A percentile compares a stretch with the other conserved stretches of the same genome.
phyloP scores from a whole-genome alignment of 2,888 invertebrate species.

The Xestia xanthographa region DNA sequence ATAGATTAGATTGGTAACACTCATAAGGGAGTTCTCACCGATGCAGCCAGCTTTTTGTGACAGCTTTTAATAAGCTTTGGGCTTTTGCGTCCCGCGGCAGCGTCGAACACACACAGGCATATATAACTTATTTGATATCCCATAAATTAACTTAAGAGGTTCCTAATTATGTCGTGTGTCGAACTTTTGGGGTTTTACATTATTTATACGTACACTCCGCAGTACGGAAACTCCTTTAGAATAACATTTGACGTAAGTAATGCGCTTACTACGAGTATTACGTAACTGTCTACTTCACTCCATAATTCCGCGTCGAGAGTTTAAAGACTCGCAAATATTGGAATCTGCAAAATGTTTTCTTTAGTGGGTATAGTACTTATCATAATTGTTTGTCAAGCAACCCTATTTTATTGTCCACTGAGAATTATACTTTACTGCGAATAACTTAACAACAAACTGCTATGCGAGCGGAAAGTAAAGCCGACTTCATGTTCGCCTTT shows the following conservation, averaged over 20 bases:
- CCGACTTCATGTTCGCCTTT: conserved; percentile 37
- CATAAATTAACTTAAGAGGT: conserved; percentile 70
- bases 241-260: conserved; percentile 58
- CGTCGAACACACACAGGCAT: conserved; percentile 63
- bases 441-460: conserved; percentile 31
- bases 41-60: conserved; percentile 83
- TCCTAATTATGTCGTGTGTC: conserved; percentile 69
- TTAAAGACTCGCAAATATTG: conserved; percentile 36
- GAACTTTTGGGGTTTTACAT: conserved; percentile 65
- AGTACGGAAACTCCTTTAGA: conserved; percentile 49
- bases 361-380: conserved; percentile 11
- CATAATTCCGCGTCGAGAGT: conserved; percentile 24
- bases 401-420: conserved; percentile 3
- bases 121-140: conserved; percentile 76
- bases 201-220: conserved; percentile 60
- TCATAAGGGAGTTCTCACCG: conserved; percentile 73
- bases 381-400: conserved; percentile 19
- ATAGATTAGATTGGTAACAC: conserved; percentile 74
- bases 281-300: conserved; percentile 18
- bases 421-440: conserved; percentile 6
- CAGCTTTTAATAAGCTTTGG: conserved; percentile 87
- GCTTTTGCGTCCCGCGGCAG: conserved; percentile 77
- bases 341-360: conserved; percentile 33
- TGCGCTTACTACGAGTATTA: conserved; percentile 47
- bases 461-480: conserved; percentile 24